These are phyloP conservation scores for Conus ventricosus DNA, from an alignment of 1,140 invertebrate species.

Conservation along the genomic window DNA sequence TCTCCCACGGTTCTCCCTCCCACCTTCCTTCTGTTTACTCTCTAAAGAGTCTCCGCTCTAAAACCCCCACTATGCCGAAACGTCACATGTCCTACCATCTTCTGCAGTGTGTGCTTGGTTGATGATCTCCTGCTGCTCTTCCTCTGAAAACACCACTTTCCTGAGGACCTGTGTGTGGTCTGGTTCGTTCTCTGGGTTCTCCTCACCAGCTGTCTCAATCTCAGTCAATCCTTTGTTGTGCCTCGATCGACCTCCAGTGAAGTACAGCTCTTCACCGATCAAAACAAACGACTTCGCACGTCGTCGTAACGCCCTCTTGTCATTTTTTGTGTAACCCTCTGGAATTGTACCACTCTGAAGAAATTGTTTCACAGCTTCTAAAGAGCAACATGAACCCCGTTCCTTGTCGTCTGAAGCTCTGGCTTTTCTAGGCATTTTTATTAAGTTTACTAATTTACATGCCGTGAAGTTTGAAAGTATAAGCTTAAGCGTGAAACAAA, in stretches of 20 bases:
- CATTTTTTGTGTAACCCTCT: slow-evolving; percentile 28
- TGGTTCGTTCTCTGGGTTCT: slow-evolving; percentile 20
- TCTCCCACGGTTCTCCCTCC: too few relatives aligned
- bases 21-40: too few relatives aligned
- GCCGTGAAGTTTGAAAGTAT: too few relatives aligned
- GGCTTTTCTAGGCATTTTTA: background rate
- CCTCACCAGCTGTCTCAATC: background rate
- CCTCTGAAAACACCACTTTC: slow-evolving; percentile 17
- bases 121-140: slow-evolving; percentile 15
- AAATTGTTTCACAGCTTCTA: slow-evolving; percentile 28
- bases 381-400: background rate
- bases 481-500: background rate
- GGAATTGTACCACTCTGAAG: slow-evolving; percentile 32
- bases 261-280: slow-evolving; percentile 26
- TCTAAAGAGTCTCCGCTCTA: too few relatives aligned
- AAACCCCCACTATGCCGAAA: too few relatives aligned
- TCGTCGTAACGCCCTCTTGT: slow-evolving; percentile 35
- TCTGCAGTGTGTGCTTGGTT: slow-evolving; percentile 8
- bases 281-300: slow-evolving; percentile 37
- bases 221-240: background rate
- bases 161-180: slow-evolving; percentile 21
- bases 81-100: slow-evolving; percentile 12
- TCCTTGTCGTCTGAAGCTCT: background rate
- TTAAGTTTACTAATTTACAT: background rate
- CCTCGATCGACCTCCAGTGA: slow-evolving; percentile 26